Percentiles rank a stretch among this genome's conserved stretches.
These are phyloP conservation scores for Caranx ignobilis DNA, from an alignment of 2,113 vertebrate genomes.

Conservation along the genomic window DNA sequence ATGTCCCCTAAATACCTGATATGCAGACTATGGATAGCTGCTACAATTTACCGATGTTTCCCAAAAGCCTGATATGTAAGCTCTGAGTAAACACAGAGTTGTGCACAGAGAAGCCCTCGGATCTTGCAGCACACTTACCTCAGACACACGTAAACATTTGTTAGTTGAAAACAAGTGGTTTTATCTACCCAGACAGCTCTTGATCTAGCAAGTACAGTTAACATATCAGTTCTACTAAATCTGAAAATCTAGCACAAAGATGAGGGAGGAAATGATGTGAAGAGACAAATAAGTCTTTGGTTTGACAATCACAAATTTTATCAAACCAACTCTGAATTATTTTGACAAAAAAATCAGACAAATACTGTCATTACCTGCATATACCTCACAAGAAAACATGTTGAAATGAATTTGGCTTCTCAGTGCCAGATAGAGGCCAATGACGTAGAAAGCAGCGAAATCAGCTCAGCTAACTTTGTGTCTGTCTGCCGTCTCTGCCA, in stretches of 20 bases:
- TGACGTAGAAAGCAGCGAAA: not conserved
- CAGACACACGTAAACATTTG: too few species aligned
- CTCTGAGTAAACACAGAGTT: too few species aligned
- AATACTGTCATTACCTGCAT: conserved; percentile 73
- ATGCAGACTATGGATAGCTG: too few species aligned
- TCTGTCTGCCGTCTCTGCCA: not conserved
- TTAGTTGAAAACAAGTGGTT: too few species aligned
- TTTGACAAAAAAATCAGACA: not conserved
- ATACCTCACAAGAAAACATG: conserved; percentile 80
- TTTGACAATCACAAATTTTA: not conserved
- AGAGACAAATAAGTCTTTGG: not conserved
- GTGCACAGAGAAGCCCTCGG: too few species aligned
- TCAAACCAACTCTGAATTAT: not conserved
- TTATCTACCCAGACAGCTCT: too few species aligned
- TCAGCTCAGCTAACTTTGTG: not conserved
- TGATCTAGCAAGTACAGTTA: too few species aligned
- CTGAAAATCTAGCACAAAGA: not conserved
- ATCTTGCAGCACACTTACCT: too few species aligned
- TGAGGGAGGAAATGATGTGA: not conserved
- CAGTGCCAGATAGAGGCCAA: not conserved
- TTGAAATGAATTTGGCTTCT: conserved; percentile 20
- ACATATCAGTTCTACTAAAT: not conserved
- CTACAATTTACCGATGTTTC: too few species aligned
- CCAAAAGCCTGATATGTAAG: too few species aligned
- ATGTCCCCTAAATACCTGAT: too few species aligned